Base-by-base conservation (phyloP, 2,797 vertebrate species). In the Epinephelus malabaricus region DNA sequence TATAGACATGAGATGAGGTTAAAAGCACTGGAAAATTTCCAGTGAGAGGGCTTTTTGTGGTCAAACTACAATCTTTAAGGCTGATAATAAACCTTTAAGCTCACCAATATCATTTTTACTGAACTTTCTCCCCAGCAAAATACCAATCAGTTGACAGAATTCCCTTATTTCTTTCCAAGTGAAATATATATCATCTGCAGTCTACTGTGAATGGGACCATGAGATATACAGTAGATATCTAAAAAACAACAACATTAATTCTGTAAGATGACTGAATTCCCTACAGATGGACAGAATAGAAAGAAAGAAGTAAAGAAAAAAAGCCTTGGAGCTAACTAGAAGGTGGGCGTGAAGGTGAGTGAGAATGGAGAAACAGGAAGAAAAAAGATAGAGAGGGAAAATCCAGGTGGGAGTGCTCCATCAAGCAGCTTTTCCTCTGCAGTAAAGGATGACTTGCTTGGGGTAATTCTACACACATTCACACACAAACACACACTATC, bases 401-500 rank as follows among this genome's bases (percentile, higher is more conserved):
- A 62, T 78, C 30, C 59, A 71, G 64, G 51, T 56, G 45, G 34
- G 51, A 78, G 76, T 70, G 66, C 46, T 81, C 75, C 67, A 71
- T 85, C 63, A 79, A 67, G 73, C 53, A 86, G 69, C 56, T 55
- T 66, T 84, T 60, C 38, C 55, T 68, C 73, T 68, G 60, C 73
- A 76, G 73, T 71, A 75, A 83, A 64, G 69, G 45, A 85, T 63
- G 79, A 76, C 76, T 85, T 83, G 55, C 53, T 82, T 61, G 50
- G 75, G 74, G 51, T 69, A 69, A 78, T 65, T 76, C 65, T 53
- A 61, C 65, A 69, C 76, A 73, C 72, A 49, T 25, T 21, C 46
- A 73, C 67, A 89, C 61, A 47, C 56, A 81, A 56, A 84, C 61
- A 73, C 76, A 84, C 62, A 69, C 53, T 30, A 64, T 50, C 55